phyloP scores from a whole-genome alignment of 1,140 invertebrate genomes.

The Aphis craccivora region DNA sequence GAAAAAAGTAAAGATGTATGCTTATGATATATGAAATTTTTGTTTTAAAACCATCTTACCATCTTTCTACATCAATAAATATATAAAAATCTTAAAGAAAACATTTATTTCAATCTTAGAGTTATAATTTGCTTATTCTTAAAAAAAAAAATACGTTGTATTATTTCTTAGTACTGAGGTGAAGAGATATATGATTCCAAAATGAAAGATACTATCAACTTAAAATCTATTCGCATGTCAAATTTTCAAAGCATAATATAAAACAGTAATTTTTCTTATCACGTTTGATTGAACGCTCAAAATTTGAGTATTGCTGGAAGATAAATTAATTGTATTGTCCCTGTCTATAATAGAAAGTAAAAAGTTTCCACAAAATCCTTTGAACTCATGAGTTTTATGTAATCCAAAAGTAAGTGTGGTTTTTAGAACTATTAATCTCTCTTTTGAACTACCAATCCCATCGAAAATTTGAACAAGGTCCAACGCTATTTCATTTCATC shows the following conservation, averaged over 20 bases:
- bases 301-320: not conserved
- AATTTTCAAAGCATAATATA: not conserved
- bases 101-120: no score
- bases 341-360: not conserved
- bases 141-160: no score
- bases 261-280: not conserved
- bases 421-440: not conserved
- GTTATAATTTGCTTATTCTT: no score
- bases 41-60: no score
- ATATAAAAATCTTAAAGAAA: no score
- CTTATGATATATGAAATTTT: no score
- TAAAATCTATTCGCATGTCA: not conserved
- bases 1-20: no score
- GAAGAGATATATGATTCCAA: not conserved
- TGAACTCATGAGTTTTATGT: not conserved
- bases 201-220: not conserved
- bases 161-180: no score
- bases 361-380: not conserved
- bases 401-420: not conserved
- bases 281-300: not conserved
- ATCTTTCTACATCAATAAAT: no score
- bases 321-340: not conserved
- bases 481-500: not conserved
- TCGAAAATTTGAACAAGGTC: not conserved
- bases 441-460: not conserved